These are phyloP conservation scores for Caenorhabditis wallacei DNA, from an alignment of 2,888 invertebrate genomes.

Conservation along the genomic window DNA sequence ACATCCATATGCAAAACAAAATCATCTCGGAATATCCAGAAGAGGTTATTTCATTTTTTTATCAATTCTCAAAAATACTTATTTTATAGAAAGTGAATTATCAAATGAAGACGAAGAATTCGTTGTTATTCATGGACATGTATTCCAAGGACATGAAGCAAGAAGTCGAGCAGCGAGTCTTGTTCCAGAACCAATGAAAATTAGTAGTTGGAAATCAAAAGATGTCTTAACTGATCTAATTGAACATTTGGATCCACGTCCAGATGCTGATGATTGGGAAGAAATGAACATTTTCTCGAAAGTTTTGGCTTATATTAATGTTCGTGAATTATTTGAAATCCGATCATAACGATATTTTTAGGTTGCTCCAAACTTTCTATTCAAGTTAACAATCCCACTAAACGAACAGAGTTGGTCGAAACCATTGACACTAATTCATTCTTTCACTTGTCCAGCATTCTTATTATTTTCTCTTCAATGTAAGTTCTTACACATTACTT, in stretches of 20 bases:
- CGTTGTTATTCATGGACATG: slow-evolving; percentile 69
- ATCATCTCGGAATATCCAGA: slow-evolving; percentile 30
- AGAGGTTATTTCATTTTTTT: slow-evolving; percentile 3
- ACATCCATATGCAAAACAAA: slow-evolving; percentile 46
- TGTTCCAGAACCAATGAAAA: slow-evolving; percentile 62
- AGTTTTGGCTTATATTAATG: slow-evolving; percentile 49
- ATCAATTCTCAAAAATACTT: background rate
- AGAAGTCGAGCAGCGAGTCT: slow-evolving; percentile 70
- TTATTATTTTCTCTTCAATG: slow-evolving; percentile 75
- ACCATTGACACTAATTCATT: slow-evolving; percentile 86
- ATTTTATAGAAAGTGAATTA: slow-evolving; percentile 19
- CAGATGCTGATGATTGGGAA: slow-evolving; percentile 63
- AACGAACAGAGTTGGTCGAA: slow-evolving; percentile 86
- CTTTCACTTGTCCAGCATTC: slow-evolving; percentile 84
- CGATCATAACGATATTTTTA: slow-evolving; percentile 68
- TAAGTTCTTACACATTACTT: slow-evolving; percentile 53
- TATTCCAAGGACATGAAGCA: slow-evolving; percentile 70
- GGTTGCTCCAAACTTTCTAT: slow-evolving; percentile 85
- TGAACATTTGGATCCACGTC: slow-evolving; percentile 63
- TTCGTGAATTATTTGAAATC: slow-evolving; percentile 9
- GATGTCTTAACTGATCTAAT: slow-evolving; percentile 45
- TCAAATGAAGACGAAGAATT: slow-evolving; percentile 68
- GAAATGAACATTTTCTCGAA: slow-evolving; percentile 64
- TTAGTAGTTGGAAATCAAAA: slow-evolving; percentile 49
- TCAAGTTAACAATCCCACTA: slow-evolving; percentile 86